phyloP scores from a whole-genome alignment of 1,140 invertebrate species.

The Acromyrmex charruanus region DNA sequence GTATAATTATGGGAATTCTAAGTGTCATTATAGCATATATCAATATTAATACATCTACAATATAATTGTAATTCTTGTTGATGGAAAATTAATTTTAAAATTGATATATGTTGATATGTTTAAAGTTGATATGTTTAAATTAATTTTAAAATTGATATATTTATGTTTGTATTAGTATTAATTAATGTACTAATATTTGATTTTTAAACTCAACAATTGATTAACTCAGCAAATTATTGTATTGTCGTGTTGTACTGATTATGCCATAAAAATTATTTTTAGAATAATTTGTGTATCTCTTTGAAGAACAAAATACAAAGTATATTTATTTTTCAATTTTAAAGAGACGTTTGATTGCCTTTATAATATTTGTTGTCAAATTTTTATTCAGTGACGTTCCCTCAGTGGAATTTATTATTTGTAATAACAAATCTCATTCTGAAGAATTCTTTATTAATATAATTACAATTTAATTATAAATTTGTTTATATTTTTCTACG shows the following conservation, averaged over 20 bases:
- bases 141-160: not conserved
- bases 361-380: not conserved
- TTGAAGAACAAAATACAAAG: not conserved
- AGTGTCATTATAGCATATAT: not conserved
- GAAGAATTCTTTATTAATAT: too few species aligned
- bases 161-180: not conserved
- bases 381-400: not conserved
- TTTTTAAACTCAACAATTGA: not conserved
- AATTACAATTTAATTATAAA: too few species aligned
- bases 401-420: not conserved
- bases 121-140: not conserved
- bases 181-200: not conserved
- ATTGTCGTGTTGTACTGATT: too few species aligned
- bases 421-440: not conserved
- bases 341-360: not conserved
- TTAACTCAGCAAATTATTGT: not conserved
- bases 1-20: not conserved
- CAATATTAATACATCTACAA: not conserved
- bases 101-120: not conserved
- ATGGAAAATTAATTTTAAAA: not conserved
- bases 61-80: constrained; percentile 2
- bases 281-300: not conserved
- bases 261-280: not conserved
- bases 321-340: not conserved
- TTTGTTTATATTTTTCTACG: not conserved